Evolutionary conservation across 2,113 vertebrate species (phyloP), one percentile per base, ranked within the genome.

Genomic region (Tragulus kanchil): DNA sequence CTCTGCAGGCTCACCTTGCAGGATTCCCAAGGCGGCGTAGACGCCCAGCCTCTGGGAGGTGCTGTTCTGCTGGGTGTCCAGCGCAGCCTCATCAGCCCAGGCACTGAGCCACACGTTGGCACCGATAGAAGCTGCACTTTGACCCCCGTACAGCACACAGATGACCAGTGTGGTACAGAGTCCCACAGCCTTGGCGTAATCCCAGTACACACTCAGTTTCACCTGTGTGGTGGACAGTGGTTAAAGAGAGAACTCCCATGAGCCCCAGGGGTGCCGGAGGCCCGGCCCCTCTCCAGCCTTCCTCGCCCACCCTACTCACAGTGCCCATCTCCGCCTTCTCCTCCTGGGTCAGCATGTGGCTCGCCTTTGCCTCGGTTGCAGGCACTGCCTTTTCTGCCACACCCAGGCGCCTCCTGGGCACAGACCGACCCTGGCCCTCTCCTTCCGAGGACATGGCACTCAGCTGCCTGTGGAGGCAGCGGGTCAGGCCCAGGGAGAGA

Each of bases 91-190:
- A 0, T 99, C 99, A 94, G 99, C 99, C 99, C 99, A 99, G 92
- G 98, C 98, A 52, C 99, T 99, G 95, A 99, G 99, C 99, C 99
- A 99, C 96, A 99, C 97, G 1, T 99, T 99, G 45, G 99, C 99
- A 25, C 99, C 99, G 0, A 99, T 99, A 78, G 99, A 90, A 1
- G 99, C 99, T 0, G 99, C 99, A 1, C 99, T 99, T 98, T 99
- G 99, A 89, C 99, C 99, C 94, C 95, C 98, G 1, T 99, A 99
- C 12, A 99, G 98, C 89, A 99, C 96, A 85, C 99, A 99, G 97
- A 99, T 99, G 91, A 98, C 73, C 45, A 99, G 79, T 0, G 99
- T 98, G 48, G 99, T 96, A 2, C 98, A 79, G 11, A 98, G 98
- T 10, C 99, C 98, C 14, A 99, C 98, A 0, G 99, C 99, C 98